Conservation (phyloP, 2,113 vertebrate species). For the Prochilodus magdalenae region DNA sequence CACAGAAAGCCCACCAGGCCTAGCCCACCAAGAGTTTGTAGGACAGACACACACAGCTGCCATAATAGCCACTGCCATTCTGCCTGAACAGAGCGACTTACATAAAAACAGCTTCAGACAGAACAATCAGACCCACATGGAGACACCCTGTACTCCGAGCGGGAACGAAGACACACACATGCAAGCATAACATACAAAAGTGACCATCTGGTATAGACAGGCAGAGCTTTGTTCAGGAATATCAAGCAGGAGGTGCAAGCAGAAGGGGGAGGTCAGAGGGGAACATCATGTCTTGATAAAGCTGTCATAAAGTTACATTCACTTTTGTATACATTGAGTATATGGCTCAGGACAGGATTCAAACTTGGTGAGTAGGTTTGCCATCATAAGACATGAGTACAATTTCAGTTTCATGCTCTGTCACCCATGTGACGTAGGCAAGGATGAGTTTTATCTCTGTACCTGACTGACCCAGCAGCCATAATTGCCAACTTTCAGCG, state of each 20-base stretch:
- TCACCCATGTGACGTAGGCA: too few relatives aligned
- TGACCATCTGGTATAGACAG: constrained; percentile 37
- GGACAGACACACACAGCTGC: constrained; percentile 10
- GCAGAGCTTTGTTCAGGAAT: constrained; percentile 35
- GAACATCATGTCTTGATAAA: constrained; percentile 32
- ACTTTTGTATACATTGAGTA: neutral
- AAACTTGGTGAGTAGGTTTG: too few relatives aligned
- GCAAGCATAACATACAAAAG: constrained; percentile 36
- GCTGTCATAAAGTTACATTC: neutral
- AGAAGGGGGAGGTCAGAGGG: neutral
- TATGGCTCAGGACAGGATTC: neutral
- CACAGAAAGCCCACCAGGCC: constrained; percentile 6
- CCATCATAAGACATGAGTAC: too few relatives aligned
- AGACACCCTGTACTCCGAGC: constrained; percentile 29
- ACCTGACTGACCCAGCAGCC: too few relatives aligned
- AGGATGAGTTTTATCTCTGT: too few relatives aligned
- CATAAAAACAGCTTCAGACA: constrained; percentile 31
- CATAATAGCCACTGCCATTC: constrained; percentile 13
- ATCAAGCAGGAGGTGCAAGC: constrained; percentile 19
- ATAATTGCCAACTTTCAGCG: too few relatives aligned
- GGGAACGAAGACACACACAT: constrained; percentile 17
- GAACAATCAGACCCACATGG: constrained; percentile 52
- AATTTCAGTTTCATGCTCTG: too few relatives aligned
- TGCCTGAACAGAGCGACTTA: neutral
- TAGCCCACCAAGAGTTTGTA: constrained; percentile 37